Evolutionary conservation across 2,888 invertebrate genomes (phyloP).

Genomic region (Ophion ventricosus): DNA sequence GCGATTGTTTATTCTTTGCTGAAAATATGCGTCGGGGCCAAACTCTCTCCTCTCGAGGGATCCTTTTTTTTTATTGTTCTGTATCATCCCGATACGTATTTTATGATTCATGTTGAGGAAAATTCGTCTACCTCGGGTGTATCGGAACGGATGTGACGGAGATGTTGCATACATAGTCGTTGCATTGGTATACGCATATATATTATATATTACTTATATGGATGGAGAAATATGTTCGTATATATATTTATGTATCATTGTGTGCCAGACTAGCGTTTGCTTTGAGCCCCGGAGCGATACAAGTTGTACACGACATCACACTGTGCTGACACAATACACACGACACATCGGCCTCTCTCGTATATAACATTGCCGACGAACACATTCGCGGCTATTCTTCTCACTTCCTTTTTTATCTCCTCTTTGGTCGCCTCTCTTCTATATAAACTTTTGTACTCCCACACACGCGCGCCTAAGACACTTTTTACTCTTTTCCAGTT

Average conservation of each 20-base stretch:
- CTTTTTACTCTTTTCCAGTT: constrained; percentile 23
- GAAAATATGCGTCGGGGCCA: background rate
- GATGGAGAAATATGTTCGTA: background rate
- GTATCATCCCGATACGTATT: constrained; percentile 24
- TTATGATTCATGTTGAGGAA: constrained; percentile 43
- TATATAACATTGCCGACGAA: constrained; percentile 46
- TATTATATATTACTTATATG: constrained; percentile 3
- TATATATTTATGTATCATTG: constrained; percentile 31
- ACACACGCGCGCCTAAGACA: constrained; percentile 10
- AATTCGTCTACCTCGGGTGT: constrained; percentile 39
- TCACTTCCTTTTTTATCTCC: constrained; percentile 37
- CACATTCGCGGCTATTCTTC: constrained; percentile 60
- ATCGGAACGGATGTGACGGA: constrained; percentile 37
- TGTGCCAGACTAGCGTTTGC: constrained; percentile 34
- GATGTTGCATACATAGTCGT: constrained; percentile 11
- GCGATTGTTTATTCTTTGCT: no score
- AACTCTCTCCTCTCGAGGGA: background rate
- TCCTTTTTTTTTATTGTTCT: constrained; percentile 26
- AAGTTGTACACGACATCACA: constrained; percentile 68
- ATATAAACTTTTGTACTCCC: constrained; percentile 38
- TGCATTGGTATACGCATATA: background rate
- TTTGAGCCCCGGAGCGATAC: constrained; percentile 52
- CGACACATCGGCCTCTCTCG: constrained; percentile 52
- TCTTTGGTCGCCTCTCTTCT: constrained; percentile 26
- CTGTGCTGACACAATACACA: constrained; percentile 70